A percentile compares a stretch with the other conserved stretches of the same genome.
These are phyloP conservation scores for Apodemia hepburni DNA, from an alignment of 2,888 invertebrate species.

Conservation along the genomic window DNA sequence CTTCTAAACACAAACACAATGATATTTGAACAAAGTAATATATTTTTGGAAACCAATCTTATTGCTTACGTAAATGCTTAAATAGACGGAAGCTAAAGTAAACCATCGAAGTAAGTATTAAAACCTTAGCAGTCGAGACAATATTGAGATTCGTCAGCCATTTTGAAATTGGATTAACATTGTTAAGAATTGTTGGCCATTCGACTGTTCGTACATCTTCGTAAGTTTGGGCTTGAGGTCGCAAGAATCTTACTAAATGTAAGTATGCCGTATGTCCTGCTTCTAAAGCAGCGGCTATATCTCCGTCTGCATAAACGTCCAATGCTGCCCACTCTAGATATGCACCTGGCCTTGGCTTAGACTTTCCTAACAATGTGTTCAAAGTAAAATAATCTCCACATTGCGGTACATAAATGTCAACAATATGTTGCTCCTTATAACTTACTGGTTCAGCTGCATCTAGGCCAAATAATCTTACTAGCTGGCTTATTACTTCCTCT, in stretches of 20 bases:
- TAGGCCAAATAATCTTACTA: conserved; percentile 57
- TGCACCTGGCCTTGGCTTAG: conserved; percentile 53
- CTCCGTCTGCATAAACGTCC: conserved; percentile 67
- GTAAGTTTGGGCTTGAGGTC: conserved; percentile 63
- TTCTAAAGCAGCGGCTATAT: conserved; percentile 60
- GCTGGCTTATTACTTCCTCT: conserved; percentile 54
- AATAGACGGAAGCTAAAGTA: conserved; percentile 41
- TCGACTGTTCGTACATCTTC: conserved; percentile 49
- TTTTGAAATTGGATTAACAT: conserved; percentile 34
- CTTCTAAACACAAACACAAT: too few species aligned
- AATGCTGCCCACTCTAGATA: conserved; percentile 64
- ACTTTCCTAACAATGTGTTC: conserved; percentile 38
- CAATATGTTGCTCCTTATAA: conserved; percentile 53
- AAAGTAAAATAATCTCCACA: conserved; percentile 64
- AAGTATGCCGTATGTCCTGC: conserved; percentile 65
- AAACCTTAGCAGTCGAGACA: conserved; percentile 40
- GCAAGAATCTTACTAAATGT: conserved; percentile 50
- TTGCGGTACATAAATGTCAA: conserved; percentile 57
- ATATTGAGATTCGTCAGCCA: conserved; percentile 47
- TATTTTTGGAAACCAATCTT: conserved; percentile 1
- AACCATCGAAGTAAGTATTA: conserved; percentile 39
- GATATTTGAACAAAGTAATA: not conserved
- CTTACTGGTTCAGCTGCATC: conserved; percentile 49
- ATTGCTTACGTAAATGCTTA: conserved; percentile 21
- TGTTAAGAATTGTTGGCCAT: conserved; percentile 43